phyloP scores from a whole-genome alignment of 92 coral and sea anemone species.

The Paramuricea clavata region DNA sequence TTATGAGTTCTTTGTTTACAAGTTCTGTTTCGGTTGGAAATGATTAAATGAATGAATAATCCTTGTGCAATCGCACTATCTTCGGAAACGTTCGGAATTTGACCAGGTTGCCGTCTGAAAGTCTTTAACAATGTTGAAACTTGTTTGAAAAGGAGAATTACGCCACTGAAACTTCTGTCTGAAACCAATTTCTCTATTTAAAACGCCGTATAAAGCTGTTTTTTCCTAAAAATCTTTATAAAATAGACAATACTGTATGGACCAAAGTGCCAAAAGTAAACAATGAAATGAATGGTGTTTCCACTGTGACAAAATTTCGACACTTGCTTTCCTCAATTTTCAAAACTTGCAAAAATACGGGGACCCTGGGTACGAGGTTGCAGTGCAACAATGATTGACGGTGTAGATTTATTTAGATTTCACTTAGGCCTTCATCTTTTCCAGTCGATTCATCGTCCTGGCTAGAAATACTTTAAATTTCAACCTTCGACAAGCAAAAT shows the following conservation, averaged over 20 bases:
- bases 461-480: no score
- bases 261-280: no score
- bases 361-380: no score
- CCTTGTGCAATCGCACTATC: background rate
- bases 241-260: no score
- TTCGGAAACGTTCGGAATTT: slow-evolving; percentile 13
- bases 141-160: background rate
- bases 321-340: background rate
- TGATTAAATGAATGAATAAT: background rate
- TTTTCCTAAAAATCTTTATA: background rate
- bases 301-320: background rate
- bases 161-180: background rate
- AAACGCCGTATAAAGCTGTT: background rate
- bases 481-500: no score
- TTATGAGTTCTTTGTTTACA: background rate
- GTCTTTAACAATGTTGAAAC: background rate
- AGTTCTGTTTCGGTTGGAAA: no score
- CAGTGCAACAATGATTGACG: no score
- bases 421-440: no score
- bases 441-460: no score
- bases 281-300: background rate
- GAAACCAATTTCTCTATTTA: background rate
- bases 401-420: no score
- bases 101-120: background rate
- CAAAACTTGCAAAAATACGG: no score